phyloP scores from a whole-genome alignment of 2,797 vertebrate genomes.

The Arremon brunneinucha region DNA sequence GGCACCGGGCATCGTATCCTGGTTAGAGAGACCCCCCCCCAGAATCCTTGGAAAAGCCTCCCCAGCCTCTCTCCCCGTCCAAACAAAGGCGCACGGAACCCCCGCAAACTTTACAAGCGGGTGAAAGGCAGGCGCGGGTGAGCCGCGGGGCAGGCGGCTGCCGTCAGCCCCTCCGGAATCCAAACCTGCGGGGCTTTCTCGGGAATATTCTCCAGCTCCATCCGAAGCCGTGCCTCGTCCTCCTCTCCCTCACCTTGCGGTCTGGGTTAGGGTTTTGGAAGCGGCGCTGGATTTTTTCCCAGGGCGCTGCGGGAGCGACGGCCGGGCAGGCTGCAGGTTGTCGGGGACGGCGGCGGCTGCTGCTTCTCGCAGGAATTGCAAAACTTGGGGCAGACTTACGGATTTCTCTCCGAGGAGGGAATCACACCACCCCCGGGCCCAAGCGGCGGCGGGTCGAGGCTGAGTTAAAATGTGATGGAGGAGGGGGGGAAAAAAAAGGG shows the following conservation, averaged over 20 bases:
- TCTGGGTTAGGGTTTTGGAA: neutral
- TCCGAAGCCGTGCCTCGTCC: neutral
- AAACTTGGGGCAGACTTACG: constrained; percentile 16
- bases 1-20: neutral
- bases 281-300: neutral
- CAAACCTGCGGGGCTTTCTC: constrained; percentile 13
- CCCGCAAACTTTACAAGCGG: neutral
- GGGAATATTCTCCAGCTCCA: constrained; percentile 19
- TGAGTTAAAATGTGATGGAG: neutral
- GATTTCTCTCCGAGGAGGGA: neutral
- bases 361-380: neutral
- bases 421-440: neutral
- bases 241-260: constrained; percentile 19
- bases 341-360: neutral
- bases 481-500: rapidly evolving
- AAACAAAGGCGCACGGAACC: neutral
- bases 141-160: neutral
- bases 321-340: constrained; percentile 27
- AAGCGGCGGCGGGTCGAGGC: neutral
- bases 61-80: neutral
- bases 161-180: neutral
- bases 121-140: rapidly evolving
- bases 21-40: neutral
- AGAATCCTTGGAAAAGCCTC: neutral
- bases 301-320: neutral